These are phyloP conservation scores for Latrodectus geometricus DNA, from an alignment of 1,140 invertebrate species.

Conservation along the genomic window DNA sequence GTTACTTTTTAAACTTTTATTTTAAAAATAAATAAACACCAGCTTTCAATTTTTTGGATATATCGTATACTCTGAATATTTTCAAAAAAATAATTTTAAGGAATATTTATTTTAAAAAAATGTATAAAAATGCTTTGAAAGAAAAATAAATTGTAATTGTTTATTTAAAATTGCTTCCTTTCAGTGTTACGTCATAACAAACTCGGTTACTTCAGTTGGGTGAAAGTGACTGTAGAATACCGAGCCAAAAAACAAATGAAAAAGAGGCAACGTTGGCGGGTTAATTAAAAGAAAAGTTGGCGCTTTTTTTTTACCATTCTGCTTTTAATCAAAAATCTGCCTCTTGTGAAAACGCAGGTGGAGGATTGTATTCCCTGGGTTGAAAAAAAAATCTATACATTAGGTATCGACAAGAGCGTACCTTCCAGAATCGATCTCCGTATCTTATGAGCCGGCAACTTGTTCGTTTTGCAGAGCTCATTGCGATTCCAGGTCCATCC, in stretches of 20 bases:
- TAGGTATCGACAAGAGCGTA: constrained; percentile 16
- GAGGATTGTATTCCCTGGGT: constrained; percentile 1
- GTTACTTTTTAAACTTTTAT: too few species aligned
- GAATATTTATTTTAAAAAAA: too few species aligned
- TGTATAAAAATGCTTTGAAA: too few species aligned
- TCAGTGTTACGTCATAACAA: too few species aligned
- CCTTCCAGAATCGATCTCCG: constrained; percentile 9
- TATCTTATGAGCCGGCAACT: neutral
- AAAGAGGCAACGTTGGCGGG: neutral
- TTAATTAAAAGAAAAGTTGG: constrained; percentile 27
- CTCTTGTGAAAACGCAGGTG: constrained; percentile 40
- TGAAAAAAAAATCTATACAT: constrained; percentile 10
- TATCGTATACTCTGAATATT: too few species aligned
- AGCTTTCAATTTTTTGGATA: too few species aligned
- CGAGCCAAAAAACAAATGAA: neutral
- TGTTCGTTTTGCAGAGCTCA: constrained; percentile 8
- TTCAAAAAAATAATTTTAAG: too few species aligned
- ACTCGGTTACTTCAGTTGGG: too few species aligned
- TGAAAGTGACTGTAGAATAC: too few species aligned
- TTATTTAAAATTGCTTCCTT: too few species aligned
- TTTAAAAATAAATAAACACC: too few species aligned
- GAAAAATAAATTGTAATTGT: too few species aligned
- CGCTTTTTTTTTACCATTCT: neutral
- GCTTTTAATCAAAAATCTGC: constrained; percentile 26
- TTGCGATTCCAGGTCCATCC: constrained; percentile 43